A percentile compares a stretch with the other conserved stretches of the same genome.
Conservation (phyloP, 1,140 invertebrate genomes). For the Parapsyche elsis region DNA sequence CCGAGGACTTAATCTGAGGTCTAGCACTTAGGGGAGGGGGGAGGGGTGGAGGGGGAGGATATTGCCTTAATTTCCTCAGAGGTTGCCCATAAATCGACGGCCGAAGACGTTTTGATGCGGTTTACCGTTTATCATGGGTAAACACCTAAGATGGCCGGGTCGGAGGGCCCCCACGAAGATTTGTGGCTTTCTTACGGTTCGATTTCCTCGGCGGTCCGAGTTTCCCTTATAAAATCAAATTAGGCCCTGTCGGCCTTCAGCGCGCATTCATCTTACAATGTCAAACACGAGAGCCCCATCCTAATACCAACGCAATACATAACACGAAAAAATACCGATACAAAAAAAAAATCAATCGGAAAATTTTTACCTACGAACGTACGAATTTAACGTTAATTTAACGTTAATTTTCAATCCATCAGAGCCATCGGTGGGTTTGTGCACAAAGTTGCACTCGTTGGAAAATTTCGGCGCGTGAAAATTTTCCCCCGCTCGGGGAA, state of each 20-base stretch:
- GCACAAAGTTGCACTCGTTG: not conserved
- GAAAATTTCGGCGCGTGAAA: too few species aligned
- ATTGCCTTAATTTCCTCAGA: constrained; percentile 54
- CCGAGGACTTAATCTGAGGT: constrained; percentile 30
- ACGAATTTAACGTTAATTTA: too few species aligned
- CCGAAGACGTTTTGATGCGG: constrained; percentile 48
- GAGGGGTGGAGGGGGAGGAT: constrained; percentile 6
- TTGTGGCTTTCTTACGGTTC: constrained; percentile 49
- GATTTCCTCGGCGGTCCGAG: constrained; percentile 46
- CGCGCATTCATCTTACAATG: constrained; percentile 10
- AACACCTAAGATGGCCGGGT: constrained; percentile 41
- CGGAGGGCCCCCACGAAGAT: constrained; percentile 25
- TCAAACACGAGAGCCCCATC: constrained; percentile 1
- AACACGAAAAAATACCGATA: too few species aligned
- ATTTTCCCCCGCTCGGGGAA: not conserved
- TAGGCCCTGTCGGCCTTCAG: not conserved
- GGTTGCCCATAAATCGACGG: constrained; percentile 49
- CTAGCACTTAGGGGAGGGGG: not conserved
- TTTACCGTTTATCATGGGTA: constrained; percentile 52
- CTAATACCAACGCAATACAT: not conserved
- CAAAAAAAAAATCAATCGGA: too few species aligned
- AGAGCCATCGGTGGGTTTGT: too few species aligned
- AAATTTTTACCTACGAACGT: too few species aligned
- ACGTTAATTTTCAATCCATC: too few species aligned
- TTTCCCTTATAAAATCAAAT: constrained; percentile 32